Base-by-base conservation (phyloP, 2,888 invertebrate species). In the Neocrepidodera transversa region DNA sequence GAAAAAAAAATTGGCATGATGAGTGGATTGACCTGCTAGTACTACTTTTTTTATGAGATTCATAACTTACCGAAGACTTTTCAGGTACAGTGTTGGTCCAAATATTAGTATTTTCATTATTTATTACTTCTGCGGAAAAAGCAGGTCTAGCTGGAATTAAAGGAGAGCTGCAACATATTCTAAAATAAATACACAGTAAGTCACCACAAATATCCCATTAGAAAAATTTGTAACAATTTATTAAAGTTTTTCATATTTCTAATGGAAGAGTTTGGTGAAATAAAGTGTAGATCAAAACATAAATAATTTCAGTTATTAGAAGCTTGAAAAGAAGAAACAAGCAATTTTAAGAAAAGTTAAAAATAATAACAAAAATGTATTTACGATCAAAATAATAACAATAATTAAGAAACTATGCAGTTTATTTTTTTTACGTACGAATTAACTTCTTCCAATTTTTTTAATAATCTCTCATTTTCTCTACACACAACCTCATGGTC, bases 401-500 rank as follows among this genome's bases (percentile, higher is more conserved):
- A n/a, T n/a, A n/a, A n/a, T n/a, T n/a, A n/a, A n/a, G n/a, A n/a
- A n/a, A n/a, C n/a, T n/a, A n/a, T n/a, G n/a, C n/a, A n/a, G n/a
- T n/a, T n/a, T n/a, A n/a, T n/a, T n/a, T n/a, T n/a, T 23, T 23
- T 23, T 62, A 86, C 89, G 87, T 82, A 93, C 92, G 87, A 87
- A 79, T 92, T 92, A 58, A 92, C 91, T 79, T 93, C 92, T 78
- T 95, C 95, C 52, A 96, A 80, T 79, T 94, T 93, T 78, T 90
- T 92, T 52, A 93, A 80, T 60, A 97, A 82, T 51, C 92, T 82
- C 76, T 97, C 96, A 73, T 97, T 97, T 79, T 97, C 96, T 54
- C 92, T 82, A 73, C 93, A 93, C 20, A 96, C 88, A 30, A 93
- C 78, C 78, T 96, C 95, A 76, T 95, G 95, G 77, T 97, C 96